A percentile compares a stretch with the other conserved stretches of the same genome.
phyloP scores from a whole-genome alignment of 2,797 vertebrate genomes.

The Neosalanx taihuensis region DNA sequence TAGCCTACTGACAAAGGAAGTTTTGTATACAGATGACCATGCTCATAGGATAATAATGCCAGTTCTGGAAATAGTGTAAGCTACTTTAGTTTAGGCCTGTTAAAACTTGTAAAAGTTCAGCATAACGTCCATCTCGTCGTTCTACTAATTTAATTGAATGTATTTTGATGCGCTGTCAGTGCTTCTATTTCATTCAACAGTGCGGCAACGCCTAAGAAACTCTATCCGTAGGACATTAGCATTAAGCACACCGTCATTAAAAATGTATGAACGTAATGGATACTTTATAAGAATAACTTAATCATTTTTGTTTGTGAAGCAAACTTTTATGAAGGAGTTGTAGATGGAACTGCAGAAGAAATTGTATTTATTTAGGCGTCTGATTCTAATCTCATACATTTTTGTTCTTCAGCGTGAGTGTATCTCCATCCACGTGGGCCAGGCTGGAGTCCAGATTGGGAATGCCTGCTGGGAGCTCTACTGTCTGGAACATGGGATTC shows the following conservation, averaged over 20 bases:
- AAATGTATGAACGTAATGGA: slow-evolving; percentile 31
- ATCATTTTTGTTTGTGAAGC: no score
- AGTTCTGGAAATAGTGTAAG: no score
- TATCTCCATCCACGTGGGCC: slow-evolving; percentile 59
- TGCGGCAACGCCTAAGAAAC: slow-evolving; percentile 27
- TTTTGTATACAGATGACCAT: no score
- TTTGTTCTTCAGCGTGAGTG: slow-evolving; percentile 52
- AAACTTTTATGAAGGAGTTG: neutral
- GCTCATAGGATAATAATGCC: no score
- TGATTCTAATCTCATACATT: neutral
- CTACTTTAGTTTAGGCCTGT: no score
- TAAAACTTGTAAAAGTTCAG: no score
- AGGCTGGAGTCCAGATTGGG: slow-evolving; percentile 64
- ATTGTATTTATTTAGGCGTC: neutral
- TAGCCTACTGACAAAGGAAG: no score
- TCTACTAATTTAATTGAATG: no score
- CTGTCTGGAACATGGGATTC: slow-evolving; percentile 64
- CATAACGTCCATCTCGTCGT: no score
- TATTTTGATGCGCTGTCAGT: slow-evolving; percentile 13
- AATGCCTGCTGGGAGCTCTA: slow-evolving; percentile 66
- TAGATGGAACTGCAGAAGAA: neutral
- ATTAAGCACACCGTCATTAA: slow-evolving; percentile 35
- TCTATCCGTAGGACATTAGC: neutral
- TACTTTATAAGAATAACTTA: neutral
- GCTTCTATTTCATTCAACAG: neutral